phyloP scores from a whole-genome alignment of 1,140 invertebrate genomes.

The Parasteatoda tepidariorum region DNA sequence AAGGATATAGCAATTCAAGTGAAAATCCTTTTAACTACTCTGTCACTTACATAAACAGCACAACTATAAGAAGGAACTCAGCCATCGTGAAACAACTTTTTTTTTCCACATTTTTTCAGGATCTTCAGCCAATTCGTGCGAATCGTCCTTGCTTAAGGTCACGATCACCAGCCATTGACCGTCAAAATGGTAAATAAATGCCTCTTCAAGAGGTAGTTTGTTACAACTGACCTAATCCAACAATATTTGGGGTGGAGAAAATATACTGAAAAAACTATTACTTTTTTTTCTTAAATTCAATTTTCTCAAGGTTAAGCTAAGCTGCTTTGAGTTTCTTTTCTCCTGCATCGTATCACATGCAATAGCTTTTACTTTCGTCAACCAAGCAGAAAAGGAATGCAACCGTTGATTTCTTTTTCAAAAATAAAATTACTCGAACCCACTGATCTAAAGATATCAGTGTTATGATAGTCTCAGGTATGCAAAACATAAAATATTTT shows the following conservation, averaged over 20 bases:
- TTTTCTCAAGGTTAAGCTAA: background rate
- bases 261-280: background rate
- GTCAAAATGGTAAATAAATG: background rate
- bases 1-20: too few species aligned
- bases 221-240: background rate
- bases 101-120: too few species aligned
- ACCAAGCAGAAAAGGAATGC: background rate
- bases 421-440: background rate
- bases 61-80: too few species aligned
- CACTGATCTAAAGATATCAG: too few species aligned
- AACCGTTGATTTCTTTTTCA: background rate
- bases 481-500: too few species aligned
- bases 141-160: background rate
- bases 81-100: too few species aligned
- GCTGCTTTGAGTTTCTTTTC: background rate
- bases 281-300: too few species aligned
- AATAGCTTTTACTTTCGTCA: background rate
- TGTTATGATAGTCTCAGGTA: too few species aligned
- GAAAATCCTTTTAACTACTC: too few species aligned
- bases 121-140: background rate
- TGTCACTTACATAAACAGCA: too few species aligned
- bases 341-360: background rate
- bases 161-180: background rate
- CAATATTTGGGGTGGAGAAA: background rate
- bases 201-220: background rate